Conservation (phyloP, 2,113 vertebrate genomes). For the Pelvicachromis taeniatus region DNA sequence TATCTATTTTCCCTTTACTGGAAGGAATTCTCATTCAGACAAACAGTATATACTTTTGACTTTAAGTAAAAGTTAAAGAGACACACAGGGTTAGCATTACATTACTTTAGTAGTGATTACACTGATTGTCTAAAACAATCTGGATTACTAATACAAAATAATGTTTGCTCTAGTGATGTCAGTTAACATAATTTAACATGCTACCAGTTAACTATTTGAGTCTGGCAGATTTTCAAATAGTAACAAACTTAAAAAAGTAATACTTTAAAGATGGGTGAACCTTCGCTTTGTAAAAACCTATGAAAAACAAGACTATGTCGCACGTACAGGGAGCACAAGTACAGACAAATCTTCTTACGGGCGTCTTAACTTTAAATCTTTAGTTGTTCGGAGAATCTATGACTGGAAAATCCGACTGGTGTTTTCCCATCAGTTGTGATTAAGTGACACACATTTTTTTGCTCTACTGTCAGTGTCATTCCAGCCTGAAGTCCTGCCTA, state of each 20-base stretch:
- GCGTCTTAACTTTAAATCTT: not conserved
- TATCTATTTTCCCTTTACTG: too few relatives aligned
- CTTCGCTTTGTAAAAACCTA: not conserved
- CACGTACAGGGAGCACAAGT: not conserved
- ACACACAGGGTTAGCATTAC: not conserved
- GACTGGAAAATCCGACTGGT: not conserved
- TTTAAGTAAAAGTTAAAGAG: too few relatives aligned
- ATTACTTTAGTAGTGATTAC: not conserved
- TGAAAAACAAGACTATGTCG: not conserved
- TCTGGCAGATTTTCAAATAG: not conserved
- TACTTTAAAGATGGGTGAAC: not conserved
- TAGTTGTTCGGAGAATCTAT: not conserved
- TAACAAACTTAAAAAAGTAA: not conserved
- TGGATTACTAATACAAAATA: not conserved
- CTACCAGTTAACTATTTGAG: not conserved
- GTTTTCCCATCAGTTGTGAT: not conserved
- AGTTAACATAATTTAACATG: not conserved
- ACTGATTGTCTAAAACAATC: not conserved
- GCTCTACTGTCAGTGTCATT: not conserved
- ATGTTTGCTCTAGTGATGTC: not conserved
- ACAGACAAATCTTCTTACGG: not conserved
- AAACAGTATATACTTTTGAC: too few relatives aligned
- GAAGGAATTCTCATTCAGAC: too few relatives aligned
- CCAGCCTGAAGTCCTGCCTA: not conserved
- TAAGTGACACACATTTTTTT: slow-evolving; percentile 9